Conservation (phyloP, 2,113 vertebrate genomes). For the Polyodon spathula region DNA sequence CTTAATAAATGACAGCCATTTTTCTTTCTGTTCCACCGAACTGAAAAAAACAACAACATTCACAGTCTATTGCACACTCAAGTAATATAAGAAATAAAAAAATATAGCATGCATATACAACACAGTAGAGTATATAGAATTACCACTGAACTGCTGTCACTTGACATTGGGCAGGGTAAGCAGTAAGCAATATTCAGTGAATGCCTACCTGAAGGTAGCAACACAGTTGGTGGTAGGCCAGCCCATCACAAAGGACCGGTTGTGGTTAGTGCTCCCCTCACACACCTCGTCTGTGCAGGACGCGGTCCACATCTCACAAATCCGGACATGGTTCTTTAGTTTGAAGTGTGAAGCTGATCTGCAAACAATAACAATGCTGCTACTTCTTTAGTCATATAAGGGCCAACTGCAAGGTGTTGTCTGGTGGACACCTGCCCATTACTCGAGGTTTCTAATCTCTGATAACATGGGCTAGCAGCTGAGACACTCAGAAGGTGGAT, state of each 20-base stretch:
- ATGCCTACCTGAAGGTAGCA: constrained; percentile 79
- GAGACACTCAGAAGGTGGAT: too few species aligned
- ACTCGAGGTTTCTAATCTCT: too few species aligned
- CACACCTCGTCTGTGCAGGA: constrained; percentile 84
- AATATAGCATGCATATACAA: too few species aligned
- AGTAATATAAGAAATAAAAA: too few species aligned
- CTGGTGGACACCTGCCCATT: too few species aligned
- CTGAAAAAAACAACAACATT: constrained; percentile 39
- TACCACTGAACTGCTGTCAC: too few species aligned
- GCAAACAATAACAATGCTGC: neutral
- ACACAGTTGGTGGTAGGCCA: constrained; percentile 94
- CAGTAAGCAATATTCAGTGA: neutral
- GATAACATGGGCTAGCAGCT: too few species aligned
- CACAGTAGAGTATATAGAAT: too few species aligned
- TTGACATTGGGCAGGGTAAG: neutral
- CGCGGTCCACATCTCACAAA: constrained; percentile 87
- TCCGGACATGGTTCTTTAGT: constrained; percentile 66
- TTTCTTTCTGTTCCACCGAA: constrained; percentile 79
- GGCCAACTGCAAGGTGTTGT: neutral
- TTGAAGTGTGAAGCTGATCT: constrained; percentile 74
- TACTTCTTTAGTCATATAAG: neutral
- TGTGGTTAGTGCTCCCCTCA: constrained; percentile 69
- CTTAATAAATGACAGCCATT: constrained; percentile 77
- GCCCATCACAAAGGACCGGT: constrained; percentile 81
- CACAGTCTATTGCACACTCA: too few species aligned